Evolutionary conservation across 2,113 vertebrate species (phyloP).

Genomic region (Romanogobio albipinnatus): DNA sequence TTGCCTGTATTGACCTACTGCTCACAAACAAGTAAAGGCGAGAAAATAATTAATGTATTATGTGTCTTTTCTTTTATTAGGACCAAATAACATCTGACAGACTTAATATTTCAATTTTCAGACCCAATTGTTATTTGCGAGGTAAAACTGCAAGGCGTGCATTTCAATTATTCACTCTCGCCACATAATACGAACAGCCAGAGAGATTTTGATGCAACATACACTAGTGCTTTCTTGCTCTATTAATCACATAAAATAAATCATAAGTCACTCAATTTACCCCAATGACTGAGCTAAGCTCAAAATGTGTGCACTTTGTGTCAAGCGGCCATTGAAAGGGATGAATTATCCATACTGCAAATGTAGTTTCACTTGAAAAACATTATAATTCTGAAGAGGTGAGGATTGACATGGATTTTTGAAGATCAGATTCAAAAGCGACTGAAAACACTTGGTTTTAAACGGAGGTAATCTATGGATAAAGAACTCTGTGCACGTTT

Average conservation of each 20-base stretch:
- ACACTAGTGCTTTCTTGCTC: not conserved
- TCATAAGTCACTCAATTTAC: conserved; percentile 7
- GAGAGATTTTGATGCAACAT: conserved; percentile 20
- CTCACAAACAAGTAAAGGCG: conserved; percentile 1
- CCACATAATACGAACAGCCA: conserved; percentile 20
- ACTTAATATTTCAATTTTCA: not conserved
- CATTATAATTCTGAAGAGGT: conserved; percentile 13
- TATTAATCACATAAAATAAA: not conserved
- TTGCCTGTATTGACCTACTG: not conserved
- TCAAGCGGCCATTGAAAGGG: not conserved
- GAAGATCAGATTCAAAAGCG: not conserved
- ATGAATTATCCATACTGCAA: conserved; percentile 16
- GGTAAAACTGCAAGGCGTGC: conserved; percentile 18
- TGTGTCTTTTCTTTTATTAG: conserved; percentile 26
- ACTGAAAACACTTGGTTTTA: conserved; percentile 11
- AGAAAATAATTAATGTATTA: conserved; percentile 12
- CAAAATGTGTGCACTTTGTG: not conserved
- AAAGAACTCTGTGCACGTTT: conserved; percentile 7
- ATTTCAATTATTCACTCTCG: conserved; percentile 31
- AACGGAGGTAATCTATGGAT: conserved; percentile 5
- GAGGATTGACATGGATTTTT: conserved; percentile 5
- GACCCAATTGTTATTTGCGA: conserved; percentile 4
- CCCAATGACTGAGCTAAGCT: not conserved
- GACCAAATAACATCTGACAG: conserved; percentile 10
- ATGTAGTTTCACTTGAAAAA: not conserved